Evolutionary conservation across 2,797 vertebrate genomes (phyloP).

Genomic region (Platalea minor): DNA sequence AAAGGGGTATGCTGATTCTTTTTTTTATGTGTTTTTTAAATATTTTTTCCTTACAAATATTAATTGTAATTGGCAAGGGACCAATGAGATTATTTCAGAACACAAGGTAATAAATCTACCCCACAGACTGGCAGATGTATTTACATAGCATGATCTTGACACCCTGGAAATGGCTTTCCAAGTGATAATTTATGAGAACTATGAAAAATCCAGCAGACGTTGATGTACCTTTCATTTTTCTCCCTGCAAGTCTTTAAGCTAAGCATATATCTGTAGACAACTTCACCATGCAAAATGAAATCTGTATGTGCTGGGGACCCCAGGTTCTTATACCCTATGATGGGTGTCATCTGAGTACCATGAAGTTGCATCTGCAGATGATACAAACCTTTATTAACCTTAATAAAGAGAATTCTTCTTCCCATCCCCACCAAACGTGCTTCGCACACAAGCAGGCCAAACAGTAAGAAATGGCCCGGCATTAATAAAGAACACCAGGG

Average conservation of each 20-base stretch:
- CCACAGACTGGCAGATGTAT: not conserved
- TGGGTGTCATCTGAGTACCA: not conserved
- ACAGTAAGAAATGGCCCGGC: not conserved
- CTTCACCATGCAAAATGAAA: not conserved
- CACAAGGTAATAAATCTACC: not conserved
- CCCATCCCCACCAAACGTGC: not conserved
- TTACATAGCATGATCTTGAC: not conserved
- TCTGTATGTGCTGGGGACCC: not conserved
- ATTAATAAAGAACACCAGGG: not conserved
- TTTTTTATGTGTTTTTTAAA: not conserved
- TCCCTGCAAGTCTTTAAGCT: not conserved
- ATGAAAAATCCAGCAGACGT: not conserved
- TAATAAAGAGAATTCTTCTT: not conserved
- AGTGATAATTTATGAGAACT: not conserved
- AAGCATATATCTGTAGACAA: not conserved
- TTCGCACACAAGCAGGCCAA: not conserved
- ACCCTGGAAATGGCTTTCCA: not conserved
- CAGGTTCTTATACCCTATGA: not conserved
- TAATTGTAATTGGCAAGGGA: not conserved
- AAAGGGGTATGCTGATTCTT: conserved; percentile 74
- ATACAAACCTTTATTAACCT: not conserved
- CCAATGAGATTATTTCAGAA: not conserved
- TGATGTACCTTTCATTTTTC: not conserved
- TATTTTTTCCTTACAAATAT: not conserved
- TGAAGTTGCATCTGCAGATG: not conserved